Evolutionary conservation across 2,797 vertebrate species (phyloP).

Genomic region (Acropternis orthonyx): DNA sequence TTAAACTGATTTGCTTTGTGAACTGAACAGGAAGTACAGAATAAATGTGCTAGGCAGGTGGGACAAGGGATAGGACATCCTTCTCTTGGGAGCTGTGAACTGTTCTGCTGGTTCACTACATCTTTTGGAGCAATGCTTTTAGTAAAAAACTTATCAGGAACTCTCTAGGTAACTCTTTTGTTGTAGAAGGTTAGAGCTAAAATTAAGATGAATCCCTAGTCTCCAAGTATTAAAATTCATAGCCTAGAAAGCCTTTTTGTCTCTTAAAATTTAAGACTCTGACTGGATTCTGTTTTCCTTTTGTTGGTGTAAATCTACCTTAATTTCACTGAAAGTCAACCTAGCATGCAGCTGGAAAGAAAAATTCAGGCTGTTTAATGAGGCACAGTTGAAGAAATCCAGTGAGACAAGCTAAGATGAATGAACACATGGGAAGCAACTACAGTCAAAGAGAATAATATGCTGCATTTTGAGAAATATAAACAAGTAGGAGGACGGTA

Average conservation of each 20-base stretch:
- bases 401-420: background rate
- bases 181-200: background rate
- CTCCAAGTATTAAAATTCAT: background rate
- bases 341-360: background rate
- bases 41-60: background rate
- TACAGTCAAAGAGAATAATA: background rate
- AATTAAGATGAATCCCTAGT: background rate
- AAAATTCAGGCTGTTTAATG: background rate
- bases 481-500: background rate
- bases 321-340: background rate
- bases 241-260: background rate
- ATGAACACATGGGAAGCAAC: background rate
- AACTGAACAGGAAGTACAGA: background rate
- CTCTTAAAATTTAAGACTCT: background rate
- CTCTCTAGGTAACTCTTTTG: background rate
- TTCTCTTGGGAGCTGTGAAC: background rate
- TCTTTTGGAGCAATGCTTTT: background rate
- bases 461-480: conserved; percentile 1
- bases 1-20: background rate
- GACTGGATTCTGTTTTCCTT: background rate
- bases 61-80: accelerated
- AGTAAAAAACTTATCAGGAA: background rate
- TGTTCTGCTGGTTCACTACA: background rate
- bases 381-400: background rate
- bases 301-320: background rate